Evolutionary conservation across 2,113 vertebrate species (phyloP), one percentile per base, ranked within the genome.

Genomic region (Spheniscus mendiculus): DNA sequence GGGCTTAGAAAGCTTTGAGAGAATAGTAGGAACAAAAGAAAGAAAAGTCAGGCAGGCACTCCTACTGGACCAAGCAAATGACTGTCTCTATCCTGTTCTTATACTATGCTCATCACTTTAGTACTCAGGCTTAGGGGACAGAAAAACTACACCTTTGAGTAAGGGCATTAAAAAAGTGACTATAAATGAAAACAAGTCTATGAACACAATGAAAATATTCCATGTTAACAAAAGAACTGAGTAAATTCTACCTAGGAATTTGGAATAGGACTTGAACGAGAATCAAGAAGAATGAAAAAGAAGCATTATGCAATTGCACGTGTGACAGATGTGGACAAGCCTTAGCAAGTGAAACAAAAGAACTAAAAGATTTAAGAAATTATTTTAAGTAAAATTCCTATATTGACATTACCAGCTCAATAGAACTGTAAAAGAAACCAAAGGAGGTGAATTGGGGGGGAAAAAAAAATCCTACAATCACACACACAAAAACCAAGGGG

Each of bases 401-500:
- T 70, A 47, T 32, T 73, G 36, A 18, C 9, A 20, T 52, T 77
- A 34, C 2, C 50, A 58, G 30, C 5, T n/a, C 17, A 87, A 62
- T 3, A 53, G 27, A 78, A 84, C 9, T n/a, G 9, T 76, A 63
- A 32, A 69, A 83, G 13, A 87, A 80, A 89, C 8, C 10, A 82
- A 52, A 69, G 30, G 8, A 74, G 5, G 8, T 66, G 11, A 67
- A 23, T 3, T 38, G 12, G 10, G 2, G 7, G 42, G 12, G 3
- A 42, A 15, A 16, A 21, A 25, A 58, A 49, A 45, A 5, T 0
- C 0, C 16, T 56, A 16, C 29, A 18, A 29, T 8, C 8, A 49
- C 6, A 32, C 7, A 49, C 47, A 45, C 30, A 49, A 73, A n/a
- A 79, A 8, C 5, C 20, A n/a, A 55, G 25, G 5, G 4, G 6